Evolutionary conservation across 2,888 invertebrate genomes (phyloP).

Genomic region (Himalopsyche tibetana): DNA sequence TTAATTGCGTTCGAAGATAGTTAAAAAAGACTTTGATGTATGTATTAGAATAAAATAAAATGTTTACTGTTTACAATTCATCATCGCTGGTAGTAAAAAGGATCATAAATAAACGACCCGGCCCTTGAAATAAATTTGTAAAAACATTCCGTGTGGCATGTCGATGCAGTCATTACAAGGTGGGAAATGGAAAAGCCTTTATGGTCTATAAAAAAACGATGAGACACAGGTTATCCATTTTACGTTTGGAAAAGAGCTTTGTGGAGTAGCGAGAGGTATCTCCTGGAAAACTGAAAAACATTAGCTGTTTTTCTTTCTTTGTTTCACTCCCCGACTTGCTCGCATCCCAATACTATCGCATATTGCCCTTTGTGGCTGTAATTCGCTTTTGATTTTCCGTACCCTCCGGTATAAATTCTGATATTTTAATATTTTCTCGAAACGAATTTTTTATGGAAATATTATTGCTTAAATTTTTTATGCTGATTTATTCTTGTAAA

Average conservation of each 20-base stretch:
- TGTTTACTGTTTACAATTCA: not conserved
- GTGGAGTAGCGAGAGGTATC: not conserved
- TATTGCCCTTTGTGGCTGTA: not conserved
- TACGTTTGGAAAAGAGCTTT: slow-evolving; percentile 54
- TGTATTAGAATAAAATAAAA: slow-evolving; percentile 5
- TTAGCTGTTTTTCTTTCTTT: slow-evolving; percentile 53
- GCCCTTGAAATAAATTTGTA: slow-evolving; percentile 21
- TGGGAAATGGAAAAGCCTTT: slow-evolving; percentile 60
- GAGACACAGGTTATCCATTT: slow-evolving; percentile 58
- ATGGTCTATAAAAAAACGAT: slow-evolving; percentile 60
- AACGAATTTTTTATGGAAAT: not conserved
- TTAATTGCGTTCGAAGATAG: no score
- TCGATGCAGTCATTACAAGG: slow-evolving; percentile 52
- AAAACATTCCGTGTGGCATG: slow-evolving; percentile 36
- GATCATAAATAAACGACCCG: slow-evolving; percentile 29
- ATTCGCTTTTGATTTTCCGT: slow-evolving; percentile 31
- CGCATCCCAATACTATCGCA: slow-evolving; percentile 46
- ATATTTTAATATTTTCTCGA: slow-evolving; percentile 17
- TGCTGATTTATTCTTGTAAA: slow-evolving; percentile 4
- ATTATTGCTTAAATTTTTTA: slow-evolving; percentile 18
- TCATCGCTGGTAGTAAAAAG: not conserved
- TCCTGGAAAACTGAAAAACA: slow-evolving; percentile 47
- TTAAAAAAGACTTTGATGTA: not conserved
- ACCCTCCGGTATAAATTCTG: not conserved
- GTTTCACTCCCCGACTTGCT: slow-evolving; percentile 45